Evolutionary conservation across 2,888 invertebrate species (phyloP).

Genomic region (Cerceris ruficornis): DNA sequence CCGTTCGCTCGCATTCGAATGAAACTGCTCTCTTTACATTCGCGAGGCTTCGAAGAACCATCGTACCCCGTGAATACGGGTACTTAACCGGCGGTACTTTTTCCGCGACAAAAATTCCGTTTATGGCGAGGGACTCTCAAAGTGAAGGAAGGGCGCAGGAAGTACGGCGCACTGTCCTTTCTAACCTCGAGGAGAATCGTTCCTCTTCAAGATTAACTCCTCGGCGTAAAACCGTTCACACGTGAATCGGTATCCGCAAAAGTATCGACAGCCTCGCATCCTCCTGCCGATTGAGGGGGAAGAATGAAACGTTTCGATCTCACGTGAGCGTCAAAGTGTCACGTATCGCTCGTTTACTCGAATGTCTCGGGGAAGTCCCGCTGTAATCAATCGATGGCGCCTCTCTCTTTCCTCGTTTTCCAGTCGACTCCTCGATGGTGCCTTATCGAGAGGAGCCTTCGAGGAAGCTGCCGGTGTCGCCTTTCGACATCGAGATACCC

Average conservation of each 20-base stretch:
- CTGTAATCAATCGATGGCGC: constrained; percentile 56
- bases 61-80: no score
- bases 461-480: constrained; percentile 39
- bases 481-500: constrained; percentile 45
- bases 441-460: constrained; percentile 52
- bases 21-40: no score
- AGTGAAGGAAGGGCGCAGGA: no score
- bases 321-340: constrained; percentile 49
- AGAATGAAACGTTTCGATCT: constrained; percentile 43
- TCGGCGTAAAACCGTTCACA: constrained; percentile 16
- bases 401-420: constrained; percentile 12
- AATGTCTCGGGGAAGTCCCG: constrained; percentile 44
- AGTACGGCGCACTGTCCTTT: no score
- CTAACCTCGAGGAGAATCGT: no score
- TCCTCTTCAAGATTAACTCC: constrained; percentile 18
- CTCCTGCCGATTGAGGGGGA: constrained; percentile 37
- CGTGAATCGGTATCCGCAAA: constrained; percentile 38
- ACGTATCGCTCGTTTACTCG: constrained; percentile 54
- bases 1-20: no score
- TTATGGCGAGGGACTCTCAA: no score
- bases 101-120: no score
- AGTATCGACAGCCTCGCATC: constrained; percentile 14
- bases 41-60: no score
- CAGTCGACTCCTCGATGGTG: constrained; percentile 16
- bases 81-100: no score